Percentiles rank a stretch among this genome's conserved stretches.
Evolutionary conservation across 2,888 invertebrate species (phyloP).

Genomic region (Glomeris marginata): DNA sequence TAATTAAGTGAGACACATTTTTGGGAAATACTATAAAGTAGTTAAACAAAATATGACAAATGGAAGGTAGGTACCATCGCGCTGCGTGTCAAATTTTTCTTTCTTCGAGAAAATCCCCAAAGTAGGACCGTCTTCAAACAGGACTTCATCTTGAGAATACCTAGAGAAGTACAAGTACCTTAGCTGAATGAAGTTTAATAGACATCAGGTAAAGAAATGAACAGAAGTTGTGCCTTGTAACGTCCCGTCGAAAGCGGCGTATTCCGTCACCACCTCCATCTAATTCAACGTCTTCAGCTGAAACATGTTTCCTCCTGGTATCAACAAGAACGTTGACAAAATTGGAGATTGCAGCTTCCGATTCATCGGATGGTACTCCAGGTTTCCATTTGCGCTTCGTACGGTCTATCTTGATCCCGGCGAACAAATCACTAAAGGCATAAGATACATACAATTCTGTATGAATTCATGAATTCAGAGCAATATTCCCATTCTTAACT

Average conservation of each 20-base stretch:
- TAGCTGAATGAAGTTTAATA: too few species aligned
- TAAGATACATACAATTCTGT: neutral
- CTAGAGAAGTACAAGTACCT: too few species aligned
- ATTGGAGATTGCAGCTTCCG: neutral
- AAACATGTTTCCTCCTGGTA: neutral
- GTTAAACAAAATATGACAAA: too few species aligned
- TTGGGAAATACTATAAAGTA: too few species aligned
- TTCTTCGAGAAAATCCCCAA: slow-evolving; percentile 17
- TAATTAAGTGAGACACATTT: too few species aligned
- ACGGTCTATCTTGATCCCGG: slow-evolving; percentile 62
- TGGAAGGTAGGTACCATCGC: too few species aligned
- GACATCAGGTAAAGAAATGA: too few species aligned
- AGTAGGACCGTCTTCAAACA: slow-evolving; percentile 15
- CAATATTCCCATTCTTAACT: slow-evolving; percentile 16
- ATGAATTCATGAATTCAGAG: neutral
- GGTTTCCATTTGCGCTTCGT: slow-evolving; percentile 2
- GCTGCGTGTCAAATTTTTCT: slow-evolving; percentile 23
- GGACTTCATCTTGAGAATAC: too few species aligned
- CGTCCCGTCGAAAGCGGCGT: too few species aligned
- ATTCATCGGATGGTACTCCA: neutral
- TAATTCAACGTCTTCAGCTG: neutral
- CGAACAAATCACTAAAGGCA: slow-evolving; percentile 19
- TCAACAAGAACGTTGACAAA: too few species aligned
- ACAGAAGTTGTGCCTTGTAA: too few species aligned
- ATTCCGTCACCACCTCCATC: too few species aligned